Percentiles rank a stretch among this genome's conserved stretches.
These are phyloP conservation scores for Scrobipalpa costella DNA, from an alignment of 2,888 invertebrate species.

Conservation along the genomic window DNA sequence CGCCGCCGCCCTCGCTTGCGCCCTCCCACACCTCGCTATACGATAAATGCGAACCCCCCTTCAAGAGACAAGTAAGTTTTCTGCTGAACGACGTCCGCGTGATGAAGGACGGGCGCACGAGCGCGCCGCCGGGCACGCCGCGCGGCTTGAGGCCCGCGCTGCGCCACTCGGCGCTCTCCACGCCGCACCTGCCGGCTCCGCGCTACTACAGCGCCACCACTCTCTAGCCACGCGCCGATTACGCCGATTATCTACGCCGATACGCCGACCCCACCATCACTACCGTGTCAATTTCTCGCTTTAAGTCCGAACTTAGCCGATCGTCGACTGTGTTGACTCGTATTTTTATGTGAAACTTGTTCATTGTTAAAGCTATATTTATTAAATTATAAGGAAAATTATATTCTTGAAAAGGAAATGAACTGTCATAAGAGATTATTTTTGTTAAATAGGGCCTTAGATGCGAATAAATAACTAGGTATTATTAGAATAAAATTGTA, in stretches of 20 bases:
- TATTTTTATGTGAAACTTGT: constrained; percentile 77
- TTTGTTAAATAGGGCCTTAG: constrained; percentile 79
- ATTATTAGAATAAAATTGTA: constrained; percentile 73
- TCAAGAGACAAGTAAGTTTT: constrained; percentile 93
- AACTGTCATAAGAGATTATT: constrained; percentile 62
- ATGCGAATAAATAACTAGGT: constrained; percentile 58
- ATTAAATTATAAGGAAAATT: constrained; percentile 68
- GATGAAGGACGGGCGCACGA: constrained; percentile 85
- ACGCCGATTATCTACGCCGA: too few relatives aligned
- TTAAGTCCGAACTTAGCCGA: constrained; percentile 74
- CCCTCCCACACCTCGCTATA: constrained; percentile 81
- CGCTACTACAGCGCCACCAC: constrained; percentile 68
- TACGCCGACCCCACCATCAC: constrained; percentile 40
- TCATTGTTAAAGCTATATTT: constrained; percentile 78
- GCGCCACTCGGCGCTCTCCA: constrained; percentile 48
- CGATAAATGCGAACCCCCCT: constrained; percentile 84
- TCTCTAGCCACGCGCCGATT: constrained; percentile 61
- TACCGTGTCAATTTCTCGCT: constrained; percentile 78
- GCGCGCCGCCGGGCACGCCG: constrained; percentile 56
- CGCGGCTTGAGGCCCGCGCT: constrained; percentile 40
- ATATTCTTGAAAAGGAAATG: constrained; percentile 68
- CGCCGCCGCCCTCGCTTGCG: constrained; percentile 77
- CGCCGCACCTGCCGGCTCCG: constrained; percentile 39
- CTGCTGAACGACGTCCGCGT: constrained; percentile 90
- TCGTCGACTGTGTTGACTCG: constrained; percentile 72